phyloP scores from a whole-genome alignment of 2,797 vertebrate species.

The Bovichtus variegatus region DNA sequence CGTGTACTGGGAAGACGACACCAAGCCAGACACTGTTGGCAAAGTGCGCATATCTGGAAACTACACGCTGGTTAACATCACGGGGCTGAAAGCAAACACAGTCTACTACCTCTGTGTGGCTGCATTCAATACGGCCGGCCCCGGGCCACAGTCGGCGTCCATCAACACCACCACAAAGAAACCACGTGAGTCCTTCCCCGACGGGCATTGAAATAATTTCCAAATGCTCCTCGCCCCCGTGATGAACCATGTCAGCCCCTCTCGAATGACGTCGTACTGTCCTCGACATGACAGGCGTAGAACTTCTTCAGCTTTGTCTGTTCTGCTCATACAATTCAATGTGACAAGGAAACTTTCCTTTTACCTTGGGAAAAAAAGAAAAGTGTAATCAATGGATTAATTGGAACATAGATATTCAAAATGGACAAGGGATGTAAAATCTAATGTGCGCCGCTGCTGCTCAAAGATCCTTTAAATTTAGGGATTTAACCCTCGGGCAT shows the following conservation, averaged over 20 bases:
- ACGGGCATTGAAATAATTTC: conserved; percentile 19
- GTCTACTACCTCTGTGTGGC: conserved; percentile 91
- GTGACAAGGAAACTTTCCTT: conserved; percentile 36
- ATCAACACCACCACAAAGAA: conserved; percentile 95
- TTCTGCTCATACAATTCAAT: conserved; percentile 16
- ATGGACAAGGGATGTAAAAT: background rate
- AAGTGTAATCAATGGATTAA: conserved; percentile 1
- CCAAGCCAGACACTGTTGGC: conserved; percentile 91
- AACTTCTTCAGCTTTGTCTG: conserved; percentile 25
- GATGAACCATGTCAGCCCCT: conserved; percentile 1
- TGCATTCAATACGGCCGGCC: conserved; percentile 94
- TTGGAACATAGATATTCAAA: conserved; percentile 9
- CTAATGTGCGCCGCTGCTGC: background rate
- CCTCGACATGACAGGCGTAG: conserved; percentile 28
- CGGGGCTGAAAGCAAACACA: conserved; percentile 89
- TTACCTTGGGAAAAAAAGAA: background rate
- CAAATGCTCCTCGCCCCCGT: conserved; percentile 19
- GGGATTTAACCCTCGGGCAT: background rate
- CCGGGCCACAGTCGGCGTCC: conserved; percentile 90
- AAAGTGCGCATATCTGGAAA: conserved; percentile 91
- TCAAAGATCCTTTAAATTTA: background rate
- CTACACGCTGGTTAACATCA: conserved; percentile 89
- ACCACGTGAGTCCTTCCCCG: conserved; percentile 87
- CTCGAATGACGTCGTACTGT: background rate
- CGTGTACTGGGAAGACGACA: conserved; percentile 93